These are phyloP conservation scores for Dione vanillae DNA, from an alignment of 2,888 invertebrate genomes.

Conservation along the genomic window DNA sequence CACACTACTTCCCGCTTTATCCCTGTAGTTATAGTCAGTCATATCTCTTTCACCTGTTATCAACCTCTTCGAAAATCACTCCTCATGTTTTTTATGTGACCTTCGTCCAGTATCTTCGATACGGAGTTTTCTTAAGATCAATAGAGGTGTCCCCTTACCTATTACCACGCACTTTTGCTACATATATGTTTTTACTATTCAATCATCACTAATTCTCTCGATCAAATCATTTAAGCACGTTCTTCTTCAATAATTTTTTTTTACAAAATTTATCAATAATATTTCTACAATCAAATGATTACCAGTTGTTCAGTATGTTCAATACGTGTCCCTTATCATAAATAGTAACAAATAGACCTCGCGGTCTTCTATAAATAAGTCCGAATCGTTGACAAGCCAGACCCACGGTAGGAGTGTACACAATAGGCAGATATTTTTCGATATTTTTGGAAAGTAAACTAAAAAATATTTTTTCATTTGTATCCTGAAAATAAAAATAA, in stretches of 20 bases:
- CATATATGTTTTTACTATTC: too few relatives aligned
- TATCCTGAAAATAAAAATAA: constrained; percentile 86
- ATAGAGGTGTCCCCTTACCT: too few relatives aligned
- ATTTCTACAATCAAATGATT: constrained; percentile 60
- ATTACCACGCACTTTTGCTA: too few relatives aligned
- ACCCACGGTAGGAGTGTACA: constrained; percentile 99
- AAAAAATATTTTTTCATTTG: constrained; percentile 98
- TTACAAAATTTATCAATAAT: not conserved
- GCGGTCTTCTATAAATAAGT: constrained; percentile 95
- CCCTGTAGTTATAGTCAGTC: too few relatives aligned
- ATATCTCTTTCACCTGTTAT: too few relatives aligned
- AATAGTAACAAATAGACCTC: constrained; percentile 97
- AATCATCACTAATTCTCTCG: too few relatives aligned
- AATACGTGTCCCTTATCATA: constrained; percentile 96
- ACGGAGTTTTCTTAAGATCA: too few relatives aligned
- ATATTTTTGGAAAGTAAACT: constrained; percentile 95
- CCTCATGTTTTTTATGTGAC: too few relatives aligned
- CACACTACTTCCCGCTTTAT: too few relatives aligned
- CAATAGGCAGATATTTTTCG: constrained; percentile 97
- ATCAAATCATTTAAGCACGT: too few relatives aligned
- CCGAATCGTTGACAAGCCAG: constrained; percentile 98
- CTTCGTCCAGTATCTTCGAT: too few relatives aligned
- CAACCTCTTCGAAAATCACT: too few relatives aligned
- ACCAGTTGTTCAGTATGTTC: constrained; percentile 97
- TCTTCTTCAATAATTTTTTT: not conserved